Percentiles rank a stretch among this genome's conserved stretches.
Conservation (phyloP, 2,797 vertebrate genomes). For the Lutjanus argentimaculatus region DNA sequence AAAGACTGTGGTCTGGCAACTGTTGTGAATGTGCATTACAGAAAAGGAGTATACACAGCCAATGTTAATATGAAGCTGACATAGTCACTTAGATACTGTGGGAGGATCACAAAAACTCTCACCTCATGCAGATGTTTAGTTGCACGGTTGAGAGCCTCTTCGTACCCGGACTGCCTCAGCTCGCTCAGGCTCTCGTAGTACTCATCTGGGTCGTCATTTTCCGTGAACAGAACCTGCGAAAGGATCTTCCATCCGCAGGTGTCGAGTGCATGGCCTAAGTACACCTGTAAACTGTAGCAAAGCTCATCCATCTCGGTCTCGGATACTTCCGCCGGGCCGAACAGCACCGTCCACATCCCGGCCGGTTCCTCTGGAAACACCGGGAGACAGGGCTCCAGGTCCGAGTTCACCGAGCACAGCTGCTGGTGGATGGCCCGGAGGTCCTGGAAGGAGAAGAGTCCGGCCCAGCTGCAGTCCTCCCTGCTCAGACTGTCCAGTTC, state of each 20-base stretch:
- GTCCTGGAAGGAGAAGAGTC: slow-evolving; percentile 97
- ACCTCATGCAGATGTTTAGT: slow-evolving; percentile 93
- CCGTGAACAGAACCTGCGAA: slow-evolving; percentile 94
- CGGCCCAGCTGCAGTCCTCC: slow-evolving; percentile 97
- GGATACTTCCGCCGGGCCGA: slow-evolving; percentile 87
- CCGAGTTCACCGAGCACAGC: slow-evolving; percentile 94
- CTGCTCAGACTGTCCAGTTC: slow-evolving; percentile 74
- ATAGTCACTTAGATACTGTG: not conserved
- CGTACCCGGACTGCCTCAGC: slow-evolving; percentile 93
- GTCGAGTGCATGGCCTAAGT: slow-evolving; percentile 94
- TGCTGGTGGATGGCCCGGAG: slow-evolving; percentile 92
- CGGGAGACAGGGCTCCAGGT: slow-evolving; percentile 93
- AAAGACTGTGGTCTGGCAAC: not conserved
- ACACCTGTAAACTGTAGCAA: slow-evolving; percentile 91
- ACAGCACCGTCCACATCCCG: slow-evolving; percentile 95
- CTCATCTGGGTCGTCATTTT: slow-evolving; percentile 94
- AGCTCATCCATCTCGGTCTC: slow-evolving; percentile 89
- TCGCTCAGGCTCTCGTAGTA: slow-evolving; percentile 98
- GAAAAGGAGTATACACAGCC: not conserved
- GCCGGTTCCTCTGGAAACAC: slow-evolving; percentile 94
- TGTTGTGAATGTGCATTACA: not conserved
- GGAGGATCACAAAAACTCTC: slow-evolving; percentile 33
- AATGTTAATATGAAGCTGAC: not conserved
- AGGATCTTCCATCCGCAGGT: slow-evolving; percentile 98
- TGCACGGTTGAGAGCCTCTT: slow-evolving; percentile 91